Conservation (phyloP, 1,140 invertebrate species). For the Mesaphorura yosii region DNA sequence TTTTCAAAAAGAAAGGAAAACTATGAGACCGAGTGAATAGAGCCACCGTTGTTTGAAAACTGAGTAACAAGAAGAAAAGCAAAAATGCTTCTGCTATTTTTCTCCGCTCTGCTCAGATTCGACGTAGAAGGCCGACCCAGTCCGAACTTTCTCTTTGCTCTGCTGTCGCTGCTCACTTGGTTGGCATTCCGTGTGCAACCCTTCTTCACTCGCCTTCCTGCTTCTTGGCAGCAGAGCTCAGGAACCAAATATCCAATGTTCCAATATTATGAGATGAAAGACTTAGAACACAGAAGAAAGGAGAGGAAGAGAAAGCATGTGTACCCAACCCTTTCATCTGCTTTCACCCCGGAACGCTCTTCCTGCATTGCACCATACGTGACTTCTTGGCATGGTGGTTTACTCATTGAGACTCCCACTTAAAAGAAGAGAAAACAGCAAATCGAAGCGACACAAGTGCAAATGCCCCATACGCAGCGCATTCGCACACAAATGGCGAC, state of each 20-base stretch:
- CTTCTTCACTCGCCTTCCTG: neutral
- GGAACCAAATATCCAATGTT: too few relatives aligned
- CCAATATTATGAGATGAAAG: too few relatives aligned
- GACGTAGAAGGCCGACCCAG: constrained; percentile 3
- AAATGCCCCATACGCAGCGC: too few relatives aligned
- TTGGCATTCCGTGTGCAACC: too few relatives aligned
- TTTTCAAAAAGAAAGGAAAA: too few relatives aligned
- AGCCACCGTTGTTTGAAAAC: constrained; percentile 26
- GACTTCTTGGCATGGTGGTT: too few relatives aligned
- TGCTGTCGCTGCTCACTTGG: too few relatives aligned
- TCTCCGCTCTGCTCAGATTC: neutral
- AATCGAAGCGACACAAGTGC: too few relatives aligned
- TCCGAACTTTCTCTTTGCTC: constrained; percentile 8
- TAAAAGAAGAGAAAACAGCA: too few relatives aligned
- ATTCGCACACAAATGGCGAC: too few relatives aligned
- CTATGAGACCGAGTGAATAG: too few relatives aligned
- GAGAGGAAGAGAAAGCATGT: neutral
- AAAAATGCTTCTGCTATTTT: constrained; percentile 12
- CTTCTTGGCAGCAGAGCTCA: neutral
- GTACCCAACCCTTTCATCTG: neutral
- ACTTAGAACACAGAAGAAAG: neutral
- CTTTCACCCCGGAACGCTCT: neutral
- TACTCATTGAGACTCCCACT: too few relatives aligned
- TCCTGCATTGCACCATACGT: neutral
- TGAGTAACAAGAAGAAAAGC: constrained; percentile 21